Percentiles rank a stretch among this genome's conserved stretches.
phyloP scores from a whole-genome alignment of 2,888 invertebrate species.

The Ariolimax columbianus region DNA sequence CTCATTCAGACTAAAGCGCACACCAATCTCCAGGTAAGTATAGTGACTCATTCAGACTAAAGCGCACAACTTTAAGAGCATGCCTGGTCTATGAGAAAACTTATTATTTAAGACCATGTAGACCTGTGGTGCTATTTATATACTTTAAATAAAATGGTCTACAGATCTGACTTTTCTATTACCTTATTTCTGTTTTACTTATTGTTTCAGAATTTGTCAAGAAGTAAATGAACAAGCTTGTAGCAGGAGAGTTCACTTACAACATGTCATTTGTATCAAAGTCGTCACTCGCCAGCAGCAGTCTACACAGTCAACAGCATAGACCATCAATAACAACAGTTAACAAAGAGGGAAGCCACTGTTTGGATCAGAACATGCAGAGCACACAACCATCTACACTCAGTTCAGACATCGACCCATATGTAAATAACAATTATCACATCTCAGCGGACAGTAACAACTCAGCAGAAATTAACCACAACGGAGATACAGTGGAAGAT shows the following conservation, averaged over 20 bases:
- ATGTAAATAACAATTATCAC: constrained; percentile 38
- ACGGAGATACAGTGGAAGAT: constrained; percentile 8
- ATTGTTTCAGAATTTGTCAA: constrained; percentile 12
- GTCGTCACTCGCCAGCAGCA: constrained; percentile 27
- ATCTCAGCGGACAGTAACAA: background rate
- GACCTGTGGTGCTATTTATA: too few species aligned
- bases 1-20: too few species aligned
- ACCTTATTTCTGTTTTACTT: too few species aligned
- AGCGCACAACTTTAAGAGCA: too few species aligned
- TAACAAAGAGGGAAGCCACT: background rate
- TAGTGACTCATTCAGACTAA: too few species aligned
- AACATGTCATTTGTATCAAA: constrained; percentile 42
- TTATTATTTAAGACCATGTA: too few species aligned
- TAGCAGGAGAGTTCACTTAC: background rate
- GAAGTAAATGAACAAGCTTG: background rate
- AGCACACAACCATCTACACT: background rate
- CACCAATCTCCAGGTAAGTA: too few species aligned
- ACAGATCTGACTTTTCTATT: too few species aligned
- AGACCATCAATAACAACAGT: background rate
- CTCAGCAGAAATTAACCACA: background rate
- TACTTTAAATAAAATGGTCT: too few species aligned
- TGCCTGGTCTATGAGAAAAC: too few species aligned
- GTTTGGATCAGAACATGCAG: background rate
- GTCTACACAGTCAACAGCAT: constrained; percentile 43
- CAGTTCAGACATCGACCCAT: constrained; percentile 28